Conservation (phyloP, 64 coral and sea anemone species). For the Acropora tenuis region DNA sequence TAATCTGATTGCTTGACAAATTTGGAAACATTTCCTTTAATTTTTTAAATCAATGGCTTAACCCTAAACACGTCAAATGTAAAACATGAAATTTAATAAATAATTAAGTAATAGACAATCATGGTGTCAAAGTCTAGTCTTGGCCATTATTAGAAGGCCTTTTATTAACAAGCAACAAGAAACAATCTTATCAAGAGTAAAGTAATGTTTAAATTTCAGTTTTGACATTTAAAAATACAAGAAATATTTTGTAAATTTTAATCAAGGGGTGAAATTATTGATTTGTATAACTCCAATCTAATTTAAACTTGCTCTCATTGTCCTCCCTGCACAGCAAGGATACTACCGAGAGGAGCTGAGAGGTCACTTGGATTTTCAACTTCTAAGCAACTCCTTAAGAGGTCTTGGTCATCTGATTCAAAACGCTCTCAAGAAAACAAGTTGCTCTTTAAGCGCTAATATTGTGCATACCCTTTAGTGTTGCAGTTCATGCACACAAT, state of each 20-base stretch:
- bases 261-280: neutral
- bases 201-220: neutral
- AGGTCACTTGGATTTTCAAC: neutral
- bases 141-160: neutral
- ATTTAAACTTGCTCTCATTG: neutral
- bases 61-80: neutral
- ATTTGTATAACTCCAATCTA: neutral
- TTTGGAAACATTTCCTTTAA: constrained; percentile 24
- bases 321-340: neutral
- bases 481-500: neutral
- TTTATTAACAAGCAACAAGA: neutral
- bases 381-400: neutral
- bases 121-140: neutral
- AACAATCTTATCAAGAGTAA: neutral
- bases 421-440: neutral
- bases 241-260: neutral
- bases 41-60: neutral
- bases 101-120: neutral
- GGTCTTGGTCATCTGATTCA: neutral
- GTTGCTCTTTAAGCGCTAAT: neutral
- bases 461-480: neutral
- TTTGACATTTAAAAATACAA: neutral
- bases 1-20: neutral
- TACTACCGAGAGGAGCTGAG: neutral
- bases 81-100: neutral